These are phyloP conservation scores for Pedicia rivosa DNA, from an alignment of 2,888 invertebrate genomes.

Conservation along the genomic window DNA sequence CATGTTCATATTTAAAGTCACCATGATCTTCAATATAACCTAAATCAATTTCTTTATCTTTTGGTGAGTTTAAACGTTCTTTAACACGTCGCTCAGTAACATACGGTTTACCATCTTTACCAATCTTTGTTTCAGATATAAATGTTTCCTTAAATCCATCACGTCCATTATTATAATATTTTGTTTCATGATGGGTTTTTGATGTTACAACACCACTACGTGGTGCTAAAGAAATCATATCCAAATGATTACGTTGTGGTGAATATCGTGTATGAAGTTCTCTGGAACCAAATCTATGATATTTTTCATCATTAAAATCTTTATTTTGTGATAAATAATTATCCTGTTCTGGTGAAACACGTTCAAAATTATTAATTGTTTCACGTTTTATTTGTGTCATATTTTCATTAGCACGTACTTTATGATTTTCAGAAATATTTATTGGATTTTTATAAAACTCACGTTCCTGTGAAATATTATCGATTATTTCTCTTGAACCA, in stretches of 20 bases:
- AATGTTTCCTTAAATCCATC: conserved; percentile 36
- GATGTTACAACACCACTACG: conserved; percentile 21
- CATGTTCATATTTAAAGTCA: conserved; percentile 25
- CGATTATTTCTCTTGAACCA: conserved; percentile 22
- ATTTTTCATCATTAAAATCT: conserved; percentile 15
- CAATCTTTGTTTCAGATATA: conserved; percentile 29
- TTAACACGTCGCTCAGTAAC: conserved; percentile 29
- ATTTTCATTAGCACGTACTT: no score
- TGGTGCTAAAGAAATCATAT: conserved; percentile 19
- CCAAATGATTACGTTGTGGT: conserved; percentile 21
- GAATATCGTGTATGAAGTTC: conserved; percentile 23
- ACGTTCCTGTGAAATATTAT: conserved; percentile 23
- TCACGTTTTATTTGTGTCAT: no score
- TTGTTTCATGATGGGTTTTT: conserved; percentile 21
- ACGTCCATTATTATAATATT: conserved; percentile 30
- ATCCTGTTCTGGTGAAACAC: neutral
- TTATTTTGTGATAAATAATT: no score
- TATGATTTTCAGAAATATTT: conserved; percentile 27
- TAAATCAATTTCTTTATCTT: conserved; percentile 6
- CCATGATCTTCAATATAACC: conserved; percentile 13
- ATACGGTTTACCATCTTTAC: conserved; percentile 28
- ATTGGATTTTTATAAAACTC: conserved; percentile 19
- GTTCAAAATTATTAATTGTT: no score
- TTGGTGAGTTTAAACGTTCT: conserved; percentile 21
- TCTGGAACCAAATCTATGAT: conserved; percentile 19